These are phyloP conservation scores for Megalops atlanticus DNA, from an alignment of 2,113 vertebrate species.

Conservation along the genomic window DNA sequence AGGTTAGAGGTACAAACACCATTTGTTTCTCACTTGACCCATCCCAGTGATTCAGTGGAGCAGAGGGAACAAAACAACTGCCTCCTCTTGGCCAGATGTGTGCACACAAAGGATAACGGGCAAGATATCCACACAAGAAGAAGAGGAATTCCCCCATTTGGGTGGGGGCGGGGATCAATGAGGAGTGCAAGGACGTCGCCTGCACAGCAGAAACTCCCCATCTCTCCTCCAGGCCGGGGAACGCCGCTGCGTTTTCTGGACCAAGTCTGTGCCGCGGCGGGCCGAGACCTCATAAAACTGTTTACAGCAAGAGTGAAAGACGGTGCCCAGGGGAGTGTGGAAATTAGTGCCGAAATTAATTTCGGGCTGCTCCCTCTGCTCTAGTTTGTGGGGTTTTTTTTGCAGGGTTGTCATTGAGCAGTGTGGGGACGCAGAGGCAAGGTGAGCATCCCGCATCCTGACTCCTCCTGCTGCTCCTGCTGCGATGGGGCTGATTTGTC, in stretches of 20 bases:
- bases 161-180: too few relatives aligned
- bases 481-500: slow-evolving; percentile 3
- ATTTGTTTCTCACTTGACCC: neutral
- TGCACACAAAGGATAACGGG: neutral
- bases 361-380: neutral
- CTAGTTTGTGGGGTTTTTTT: slow-evolving; percentile 6
- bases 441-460: neutral
- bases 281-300: neutral
- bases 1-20: neutral
- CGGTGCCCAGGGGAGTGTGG: neutral
- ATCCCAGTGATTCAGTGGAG: neutral
- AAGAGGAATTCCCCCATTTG: neutral
- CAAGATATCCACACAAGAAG: neutral
- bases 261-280: neutral
- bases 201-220: neutral
- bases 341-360: neutral
- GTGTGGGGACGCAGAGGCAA: neutral
- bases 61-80: neutral
- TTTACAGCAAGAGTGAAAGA: neutral
- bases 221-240: neutral
- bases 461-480: neutral
- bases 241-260: too few relatives aligned
- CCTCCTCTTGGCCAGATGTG: neutral
- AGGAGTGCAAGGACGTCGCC: neutral
- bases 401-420: neutral